Percentiles rank a stretch among this genome's conserved stretches.
These are phyloP conservation scores for Psittacara wagleri DNA, from an alignment of 2,113 vertebrate species.

Conservation along the genomic window DNA sequence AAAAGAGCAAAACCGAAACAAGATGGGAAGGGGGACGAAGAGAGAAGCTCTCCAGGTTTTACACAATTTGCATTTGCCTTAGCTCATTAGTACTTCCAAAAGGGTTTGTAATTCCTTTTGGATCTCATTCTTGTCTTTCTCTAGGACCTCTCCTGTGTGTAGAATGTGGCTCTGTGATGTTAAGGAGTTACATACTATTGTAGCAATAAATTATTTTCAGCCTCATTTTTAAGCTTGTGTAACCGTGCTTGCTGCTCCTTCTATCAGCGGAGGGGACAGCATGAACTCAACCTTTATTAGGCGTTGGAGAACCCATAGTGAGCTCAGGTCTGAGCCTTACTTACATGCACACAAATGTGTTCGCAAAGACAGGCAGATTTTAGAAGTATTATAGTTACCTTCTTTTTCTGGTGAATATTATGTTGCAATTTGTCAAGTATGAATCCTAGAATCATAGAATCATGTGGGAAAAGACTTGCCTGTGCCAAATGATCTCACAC, in stretches of 20 bases:
- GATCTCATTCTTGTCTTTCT: neutral
- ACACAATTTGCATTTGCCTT: neutral
- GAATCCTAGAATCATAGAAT: neutral
- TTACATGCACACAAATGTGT: rapidly evolving
- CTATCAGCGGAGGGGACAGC: neutral
- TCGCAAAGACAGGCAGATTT: neutral
- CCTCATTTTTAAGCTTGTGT: neutral
- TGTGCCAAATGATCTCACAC: neutral
- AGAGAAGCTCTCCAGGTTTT: neutral
- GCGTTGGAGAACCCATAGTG: neutral
- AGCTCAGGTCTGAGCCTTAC: neutral
- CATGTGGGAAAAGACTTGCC: neutral
- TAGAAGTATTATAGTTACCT: neutral
- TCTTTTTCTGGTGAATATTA: neutral
- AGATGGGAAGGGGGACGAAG: neutral
- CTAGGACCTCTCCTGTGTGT: neutral
- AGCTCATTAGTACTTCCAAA: neutral
- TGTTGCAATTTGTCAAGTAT: neutral
- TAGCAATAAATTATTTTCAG: neutral
- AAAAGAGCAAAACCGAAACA: neutral
- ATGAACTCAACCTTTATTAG: neutral
- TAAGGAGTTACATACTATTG: neutral
- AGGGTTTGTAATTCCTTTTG: neutral
- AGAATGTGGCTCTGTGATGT: neutral
- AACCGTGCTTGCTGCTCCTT: neutral